phyloP scores from a whole-genome alignment of 2,888 invertebrate genomes.

The Alloplasta piceator region DNA sequence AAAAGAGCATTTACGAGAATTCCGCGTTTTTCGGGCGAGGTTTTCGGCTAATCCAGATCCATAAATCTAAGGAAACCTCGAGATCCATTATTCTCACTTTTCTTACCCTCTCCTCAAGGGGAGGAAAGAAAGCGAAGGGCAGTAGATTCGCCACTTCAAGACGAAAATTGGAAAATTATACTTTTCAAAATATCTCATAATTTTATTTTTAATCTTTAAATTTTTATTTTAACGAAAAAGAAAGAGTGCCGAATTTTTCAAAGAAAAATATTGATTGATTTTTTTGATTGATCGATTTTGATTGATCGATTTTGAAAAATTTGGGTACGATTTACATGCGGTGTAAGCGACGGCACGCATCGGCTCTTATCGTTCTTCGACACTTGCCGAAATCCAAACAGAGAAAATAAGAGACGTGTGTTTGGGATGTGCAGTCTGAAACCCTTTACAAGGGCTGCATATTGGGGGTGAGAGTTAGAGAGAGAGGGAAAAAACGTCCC shows the following conservation, averaged over 20 bases:
- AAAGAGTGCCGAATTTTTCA: no score
- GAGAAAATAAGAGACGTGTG: slow-evolving; percentile 38
- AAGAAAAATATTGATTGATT: no score
- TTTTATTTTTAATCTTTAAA: no score
- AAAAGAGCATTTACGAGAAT: slow-evolving; percentile 69
- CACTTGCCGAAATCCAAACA: slow-evolving; percentile 77
- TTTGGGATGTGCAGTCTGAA: slow-evolving; percentile 28
- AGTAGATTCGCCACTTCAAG: neutral
- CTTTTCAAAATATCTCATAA: no score
- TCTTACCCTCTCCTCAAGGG: slow-evolving; percentile 57
- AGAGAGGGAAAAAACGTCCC: slow-evolving; percentile 68
- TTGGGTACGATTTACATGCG: slow-evolving; percentile 55
- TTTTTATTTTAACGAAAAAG: no score
- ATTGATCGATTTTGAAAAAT: slow-evolving; percentile 65
- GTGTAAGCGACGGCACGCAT: slow-evolving; percentile 63
- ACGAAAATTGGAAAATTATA: no score
- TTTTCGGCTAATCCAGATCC: slow-evolving; percentile 77
- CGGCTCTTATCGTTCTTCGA: slow-evolving; percentile 74
- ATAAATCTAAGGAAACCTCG: slow-evolving; percentile 78
- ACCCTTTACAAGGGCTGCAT: slow-evolving; percentile 58
- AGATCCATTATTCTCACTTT: slow-evolving; percentile 67
- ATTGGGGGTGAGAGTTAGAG: slow-evolving; percentile 34
- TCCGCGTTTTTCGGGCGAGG: slow-evolving; percentile 71
- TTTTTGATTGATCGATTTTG: no score
- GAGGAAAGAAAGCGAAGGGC: neutral